Evolutionary conservation across 2,113 vertebrate genomes (phyloP), one percentile per base, ranked within the genome.

Genomic region (Hyperopisus bebe): DNA sequence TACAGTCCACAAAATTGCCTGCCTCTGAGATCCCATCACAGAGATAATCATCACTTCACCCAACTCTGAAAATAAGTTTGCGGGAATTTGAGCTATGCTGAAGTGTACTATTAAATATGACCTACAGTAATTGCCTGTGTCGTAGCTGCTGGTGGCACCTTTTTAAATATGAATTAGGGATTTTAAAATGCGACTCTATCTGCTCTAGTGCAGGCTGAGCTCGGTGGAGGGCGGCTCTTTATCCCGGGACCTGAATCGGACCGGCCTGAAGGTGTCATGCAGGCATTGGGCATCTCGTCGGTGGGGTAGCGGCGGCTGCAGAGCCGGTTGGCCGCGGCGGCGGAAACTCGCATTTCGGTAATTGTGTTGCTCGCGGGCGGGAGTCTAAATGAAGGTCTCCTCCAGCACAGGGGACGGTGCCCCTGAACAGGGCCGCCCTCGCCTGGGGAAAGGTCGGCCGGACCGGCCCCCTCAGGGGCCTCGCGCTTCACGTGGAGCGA

Each of bases 101-200:
- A 87, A 87, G 50, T 35, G 15, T 55, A 50, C 85, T 47, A 87
- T 87, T 87, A 87, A 87, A 87, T 55, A 53, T 87, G 85, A 87
- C 50, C 48, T 87, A 31, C 85, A 51, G 46, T 48, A 86, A 86
- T 51, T 86, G 24, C 48, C 48, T 86, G 27, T 53, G 50, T 51
- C 31, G 50, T 47, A 19, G 31, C n/a, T 3, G 6, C 1, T 19
- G 6, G 24, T 87, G 46, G 27, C 24, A 51, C 31, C 47, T 35
- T 87, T 55, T 87, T 55, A 87, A 87, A 87, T 87, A 35, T 87
- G 85, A 53, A 87, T 53, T 84, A 84, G 82, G 42, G 82, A 46
- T 47, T 84, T 47, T 27, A 84, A 84, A 84, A 47, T 46, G 19
- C 39, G 21, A 46, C 82, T 42, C 39, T 82, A 84, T 84, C 82